Evolutionary conservation across 2,113 vertebrate species (phyloP).

Genomic region (Melanocharis versteri): DNA sequence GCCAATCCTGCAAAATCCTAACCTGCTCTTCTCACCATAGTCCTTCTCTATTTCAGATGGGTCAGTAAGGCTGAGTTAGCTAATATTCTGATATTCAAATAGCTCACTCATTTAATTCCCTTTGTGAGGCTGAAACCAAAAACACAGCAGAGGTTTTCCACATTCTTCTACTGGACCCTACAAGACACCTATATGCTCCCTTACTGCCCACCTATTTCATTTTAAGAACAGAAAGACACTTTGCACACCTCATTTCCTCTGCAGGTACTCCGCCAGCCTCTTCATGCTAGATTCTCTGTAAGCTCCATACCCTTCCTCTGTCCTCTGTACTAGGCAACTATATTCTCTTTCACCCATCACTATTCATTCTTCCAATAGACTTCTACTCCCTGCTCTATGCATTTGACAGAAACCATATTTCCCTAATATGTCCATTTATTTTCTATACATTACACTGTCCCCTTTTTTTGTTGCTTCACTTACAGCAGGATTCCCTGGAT

Average conservation of each 20-base stretch:
- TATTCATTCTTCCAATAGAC: background rate
- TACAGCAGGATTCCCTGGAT: background rate
- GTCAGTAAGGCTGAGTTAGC: background rate
- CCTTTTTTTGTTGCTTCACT: background rate
- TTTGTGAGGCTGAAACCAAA: background rate
- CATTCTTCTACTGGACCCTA: background rate
- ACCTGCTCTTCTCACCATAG: background rate
- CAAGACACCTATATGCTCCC: rapidly evolving
- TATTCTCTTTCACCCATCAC: background rate
- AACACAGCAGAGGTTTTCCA: background rate
- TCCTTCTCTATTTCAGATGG: background rate
- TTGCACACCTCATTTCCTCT: background rate
- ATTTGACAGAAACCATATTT: background rate
- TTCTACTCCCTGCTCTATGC: background rate
- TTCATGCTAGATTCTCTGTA: background rate
- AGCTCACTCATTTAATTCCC: background rate
- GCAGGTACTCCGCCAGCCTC: background rate
- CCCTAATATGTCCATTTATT: background rate
- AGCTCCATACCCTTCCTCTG: background rate
- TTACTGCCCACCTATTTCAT: background rate
- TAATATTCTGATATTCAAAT: background rate
- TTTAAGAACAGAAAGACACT: background rate
- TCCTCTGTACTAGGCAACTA: rapidly evolving
- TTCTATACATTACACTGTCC: background rate
- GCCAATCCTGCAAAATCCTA: background rate